Percentiles rank a stretch among this genome's conserved stretches.
Evolutionary conservation across 2,888 invertebrate genomes (phyloP).

Genomic region (Acanthacorydalis orientalis): DNA sequence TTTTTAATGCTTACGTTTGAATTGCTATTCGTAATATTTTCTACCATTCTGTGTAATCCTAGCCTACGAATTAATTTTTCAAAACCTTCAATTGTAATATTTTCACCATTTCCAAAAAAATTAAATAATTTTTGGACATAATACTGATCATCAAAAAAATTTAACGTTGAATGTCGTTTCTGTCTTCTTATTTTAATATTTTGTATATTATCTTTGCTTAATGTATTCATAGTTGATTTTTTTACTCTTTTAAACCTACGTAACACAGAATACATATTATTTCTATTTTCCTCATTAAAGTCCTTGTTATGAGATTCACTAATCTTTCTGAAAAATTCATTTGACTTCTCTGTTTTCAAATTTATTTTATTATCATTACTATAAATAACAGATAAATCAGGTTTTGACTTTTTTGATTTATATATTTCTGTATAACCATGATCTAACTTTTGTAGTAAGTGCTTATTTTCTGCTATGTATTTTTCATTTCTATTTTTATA

Average conservation of each 20-base stretch:
- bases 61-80: conserved; percentile 44
- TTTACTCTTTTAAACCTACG: conserved; percentile 1
- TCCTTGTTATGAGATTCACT: too few species aligned
- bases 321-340: background rate
- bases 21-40: background rate
- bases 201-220: too few species aligned
- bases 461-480: too few species aligned
- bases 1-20: background rate
- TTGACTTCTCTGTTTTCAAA: background rate
- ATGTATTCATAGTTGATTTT: background rate
- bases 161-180: background rate
- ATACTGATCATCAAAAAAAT: conserved; percentile 31
- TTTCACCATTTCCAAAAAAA: conserved; percentile 44
- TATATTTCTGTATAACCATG: too few species aligned
- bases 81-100: conserved; percentile 51
- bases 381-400: too few species aligned
- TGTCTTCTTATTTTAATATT: background rate
- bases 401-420: too few species aligned
- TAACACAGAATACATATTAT: background rate
- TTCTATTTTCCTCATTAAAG: background rate
- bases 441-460: too few species aligned
- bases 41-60: conserved; percentile 25
- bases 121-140: conserved; percentile 51
- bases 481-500: too few species aligned
- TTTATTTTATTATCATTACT: too few species aligned